Evolutionary conservation across 2,888 invertebrate genomes (phyloP).

Genomic region (Saturnia pavonia): DNA sequence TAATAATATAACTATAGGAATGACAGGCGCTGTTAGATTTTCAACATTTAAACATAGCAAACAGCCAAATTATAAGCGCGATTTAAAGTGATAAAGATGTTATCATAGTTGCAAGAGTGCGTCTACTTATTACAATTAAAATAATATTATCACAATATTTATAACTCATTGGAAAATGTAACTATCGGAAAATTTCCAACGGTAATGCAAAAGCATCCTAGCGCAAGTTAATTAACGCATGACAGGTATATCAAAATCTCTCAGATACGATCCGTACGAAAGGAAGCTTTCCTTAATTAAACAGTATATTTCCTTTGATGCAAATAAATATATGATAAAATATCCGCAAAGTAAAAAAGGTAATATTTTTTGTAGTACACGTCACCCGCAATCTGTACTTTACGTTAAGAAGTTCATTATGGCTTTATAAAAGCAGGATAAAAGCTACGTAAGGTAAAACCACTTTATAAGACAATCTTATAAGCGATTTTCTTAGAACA

Average conservation of each 20-base stretch:
- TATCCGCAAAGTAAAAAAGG: not conserved
- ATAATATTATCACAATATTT: too few relatives aligned
- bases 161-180: too few relatives aligned
- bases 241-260: not conserved
- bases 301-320: not conserved
- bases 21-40: too few relatives aligned
- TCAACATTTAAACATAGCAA: too few relatives aligned
- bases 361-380: conserved; percentile 1
- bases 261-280: not conserved
- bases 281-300: not conserved
- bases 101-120: too few relatives aligned
- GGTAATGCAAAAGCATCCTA: too few relatives aligned
- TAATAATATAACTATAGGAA: too few relatives aligned
- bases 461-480: not conserved
- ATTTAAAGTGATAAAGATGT: too few relatives aligned
- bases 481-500: not conserved
- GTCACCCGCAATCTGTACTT: conserved; percentile 6
- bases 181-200: too few relatives aligned
- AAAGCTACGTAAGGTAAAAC: conserved; percentile 9
- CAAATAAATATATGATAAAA: not conserved
- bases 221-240: not conserved
- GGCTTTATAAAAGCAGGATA: conserved; percentile 8
- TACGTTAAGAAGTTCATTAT: conserved; percentile 10
- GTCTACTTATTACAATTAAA: too few relatives aligned
- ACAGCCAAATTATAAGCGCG: too few relatives aligned